Evolutionary conservation across 2,888 invertebrate species (phyloP).

Genomic region (Troides helena): DNA sequence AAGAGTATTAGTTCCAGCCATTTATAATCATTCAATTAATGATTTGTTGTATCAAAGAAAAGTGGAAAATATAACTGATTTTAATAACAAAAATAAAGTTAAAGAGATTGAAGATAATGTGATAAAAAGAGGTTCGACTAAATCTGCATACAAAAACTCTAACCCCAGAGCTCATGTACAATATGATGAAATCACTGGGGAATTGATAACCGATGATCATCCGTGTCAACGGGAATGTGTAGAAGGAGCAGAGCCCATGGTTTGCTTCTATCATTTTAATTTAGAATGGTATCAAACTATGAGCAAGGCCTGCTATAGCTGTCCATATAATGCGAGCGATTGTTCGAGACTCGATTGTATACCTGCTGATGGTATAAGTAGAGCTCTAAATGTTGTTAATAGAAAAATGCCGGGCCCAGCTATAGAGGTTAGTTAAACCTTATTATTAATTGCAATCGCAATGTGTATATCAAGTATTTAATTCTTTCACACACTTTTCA

Average conservation of each 20-base stretch:
- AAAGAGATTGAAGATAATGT: conserved; percentile 43
- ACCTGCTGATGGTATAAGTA: conserved; percentile 88
- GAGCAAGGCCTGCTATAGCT: conserved; percentile 93
- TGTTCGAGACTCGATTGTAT: conserved; percentile 90
- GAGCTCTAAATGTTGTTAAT: conserved; percentile 89
- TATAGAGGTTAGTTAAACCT: conserved; percentile 83
- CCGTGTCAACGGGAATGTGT: conserved; percentile 85
- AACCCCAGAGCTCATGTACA: conserved; percentile 58
- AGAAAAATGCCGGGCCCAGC: conserved; percentile 93
- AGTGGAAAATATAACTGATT: conserved; percentile 38
- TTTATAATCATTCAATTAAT: conserved; percentile 49
- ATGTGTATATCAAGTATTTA: not conserved
- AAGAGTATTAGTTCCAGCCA: conserved; percentile 53
- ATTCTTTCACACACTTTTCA: conserved; percentile 48
- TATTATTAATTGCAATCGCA: not conserved
- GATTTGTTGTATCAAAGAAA: conserved; percentile 46
- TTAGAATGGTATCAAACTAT: conserved; percentile 91
- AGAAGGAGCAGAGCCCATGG: conserved; percentile 81
- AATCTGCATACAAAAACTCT: conserved; percentile 48
- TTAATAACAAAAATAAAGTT: conserved; percentile 7
- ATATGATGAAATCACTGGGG: conserved; percentile 72
- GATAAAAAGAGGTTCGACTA: conserved; percentile 36
- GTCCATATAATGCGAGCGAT: conserved; percentile 87
- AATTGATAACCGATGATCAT: conserved; percentile 64
- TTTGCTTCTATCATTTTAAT: conserved; percentile 86